Percentiles rank a stretch among this genome's conserved stretches.
These are phyloP conservation scores for Phymatocera aterrima DNA, from an alignment of 2,888 invertebrate species.

Conservation along the genomic window DNA sequence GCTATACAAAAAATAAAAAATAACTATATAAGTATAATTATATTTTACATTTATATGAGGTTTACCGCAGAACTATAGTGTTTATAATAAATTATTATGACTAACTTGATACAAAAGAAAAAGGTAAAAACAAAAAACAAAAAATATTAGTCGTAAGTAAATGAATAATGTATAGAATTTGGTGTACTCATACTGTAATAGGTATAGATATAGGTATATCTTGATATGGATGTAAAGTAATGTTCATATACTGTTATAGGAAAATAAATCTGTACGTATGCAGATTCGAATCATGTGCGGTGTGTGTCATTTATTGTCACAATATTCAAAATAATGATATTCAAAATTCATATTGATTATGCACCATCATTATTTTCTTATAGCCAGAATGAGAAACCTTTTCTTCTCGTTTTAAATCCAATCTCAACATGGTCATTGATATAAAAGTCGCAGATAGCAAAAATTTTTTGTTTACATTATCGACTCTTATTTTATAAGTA, in stretches of 20 bases:
- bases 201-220: neutral
- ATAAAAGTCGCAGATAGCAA: neutral
- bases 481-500: no score
- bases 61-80: slow-evolving; percentile 32
- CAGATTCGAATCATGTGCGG: neutral
- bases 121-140: neutral
- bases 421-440: no score
- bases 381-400: no score
- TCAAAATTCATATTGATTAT: neutral
- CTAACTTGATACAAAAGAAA: slow-evolving; percentile 25
- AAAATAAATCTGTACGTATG: slow-evolving; percentile 14
- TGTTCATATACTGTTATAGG: slow-evolving; percentile 5
- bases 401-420: no score
- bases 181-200: slow-evolving; percentile 1
- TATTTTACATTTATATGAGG: slow-evolving; percentile 35
- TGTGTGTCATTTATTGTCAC: slow-evolving; percentile 7
- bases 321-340: slow-evolving; percentile 7
- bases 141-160: slow-evolving; percentile 14
- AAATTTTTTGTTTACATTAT: no score
- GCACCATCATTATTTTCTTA: neutral
- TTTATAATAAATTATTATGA: slow-evolving; percentile 38
- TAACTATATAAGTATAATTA: neutral
- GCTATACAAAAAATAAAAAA: slow-evolving; percentile 64
- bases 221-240: slow-evolving; percentile 10
- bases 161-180: slow-evolving; percentile 31